phyloP scores from a whole-genome alignment of 2,113 vertebrate genomes.

The Oncorhynchus mykiss region DNA sequence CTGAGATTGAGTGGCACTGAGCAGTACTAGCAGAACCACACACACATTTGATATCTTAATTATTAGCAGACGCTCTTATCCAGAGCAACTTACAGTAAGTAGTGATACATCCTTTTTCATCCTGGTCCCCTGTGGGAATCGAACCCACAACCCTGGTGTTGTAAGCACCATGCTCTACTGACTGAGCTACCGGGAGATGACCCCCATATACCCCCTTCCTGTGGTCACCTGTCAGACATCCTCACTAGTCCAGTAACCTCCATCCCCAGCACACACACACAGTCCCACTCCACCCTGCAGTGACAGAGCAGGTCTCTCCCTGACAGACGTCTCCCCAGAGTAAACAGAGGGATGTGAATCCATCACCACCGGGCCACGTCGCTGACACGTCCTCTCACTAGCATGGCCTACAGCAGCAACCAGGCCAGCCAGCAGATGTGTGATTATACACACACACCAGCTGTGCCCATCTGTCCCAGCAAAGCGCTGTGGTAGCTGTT shows the following conservation, averaged over 20 bases:
- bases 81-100: too few species aligned
- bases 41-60: neutral
- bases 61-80: too few species aligned
- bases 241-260: too few species aligned
- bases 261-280: neutral
- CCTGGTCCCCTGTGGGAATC: too few species aligned
- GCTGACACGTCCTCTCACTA: conserved; percentile 22
- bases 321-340: neutral
- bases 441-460: neutral
- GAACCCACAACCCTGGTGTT: too few species aligned
- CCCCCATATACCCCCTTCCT: too few species aligned
- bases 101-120: too few species aligned
- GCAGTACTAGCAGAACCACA: neutral
- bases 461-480: conserved; percentile 17
- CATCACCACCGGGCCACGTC: neutral
- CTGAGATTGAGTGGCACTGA: neutral
- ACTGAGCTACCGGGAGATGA: too few species aligned
- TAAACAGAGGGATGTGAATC: conserved; percentile 12
- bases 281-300: neutral
- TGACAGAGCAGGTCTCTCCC: neutral
- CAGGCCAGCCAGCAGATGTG: conserved; percentile 25
- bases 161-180: too few species aligned
- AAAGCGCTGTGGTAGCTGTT: neutral
- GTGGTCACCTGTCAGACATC: too few species aligned
- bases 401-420: neutral